Conservation (phyloP, 1,140 invertebrate genomes). For the Arctopsyche grandis region DNA sequence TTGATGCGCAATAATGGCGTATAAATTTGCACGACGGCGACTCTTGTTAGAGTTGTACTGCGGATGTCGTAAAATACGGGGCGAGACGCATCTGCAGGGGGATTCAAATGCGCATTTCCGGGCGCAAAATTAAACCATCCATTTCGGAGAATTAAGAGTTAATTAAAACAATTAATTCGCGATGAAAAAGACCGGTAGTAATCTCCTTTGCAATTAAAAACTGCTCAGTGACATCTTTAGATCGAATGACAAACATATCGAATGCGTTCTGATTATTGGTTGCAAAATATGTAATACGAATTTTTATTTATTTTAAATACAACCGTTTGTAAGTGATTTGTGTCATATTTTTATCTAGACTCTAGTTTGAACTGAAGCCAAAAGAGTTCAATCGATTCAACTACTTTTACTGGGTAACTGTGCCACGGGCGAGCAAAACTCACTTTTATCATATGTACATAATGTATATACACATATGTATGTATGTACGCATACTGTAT, state of each 20-base stretch:
- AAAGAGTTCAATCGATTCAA: constrained; percentile 38
- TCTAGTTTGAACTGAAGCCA: constrained; percentile 31
- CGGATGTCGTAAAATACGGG: background rate
- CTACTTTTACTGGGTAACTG: constrained; percentile 34
- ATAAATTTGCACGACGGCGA: background rate
- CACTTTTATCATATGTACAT: too few species aligned
- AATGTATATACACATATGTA: too few species aligned
- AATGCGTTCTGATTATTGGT: too few species aligned
- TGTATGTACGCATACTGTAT: background rate
- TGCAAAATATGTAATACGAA: too few species aligned
- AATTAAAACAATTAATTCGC: background rate
- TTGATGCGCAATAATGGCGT: constrained; percentile 3
- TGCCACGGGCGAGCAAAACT: constrained; percentile 11
- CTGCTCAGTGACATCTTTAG: too few species aligned
- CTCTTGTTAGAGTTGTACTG: background rate
- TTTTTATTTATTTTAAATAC: too few species aligned
- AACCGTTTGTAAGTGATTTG: too few species aligned
- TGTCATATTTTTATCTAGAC: background rate
- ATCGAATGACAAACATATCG: too few species aligned
- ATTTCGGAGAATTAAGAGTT: background rate
- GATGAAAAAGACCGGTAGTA: too few species aligned
- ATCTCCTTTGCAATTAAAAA: too few species aligned
- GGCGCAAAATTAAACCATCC: background rate
- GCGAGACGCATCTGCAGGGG: background rate
- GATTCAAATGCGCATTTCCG: background rate